Conservation (phyloP, 2,888 invertebrate genomes). For the Aethes cnicana region DNA sequence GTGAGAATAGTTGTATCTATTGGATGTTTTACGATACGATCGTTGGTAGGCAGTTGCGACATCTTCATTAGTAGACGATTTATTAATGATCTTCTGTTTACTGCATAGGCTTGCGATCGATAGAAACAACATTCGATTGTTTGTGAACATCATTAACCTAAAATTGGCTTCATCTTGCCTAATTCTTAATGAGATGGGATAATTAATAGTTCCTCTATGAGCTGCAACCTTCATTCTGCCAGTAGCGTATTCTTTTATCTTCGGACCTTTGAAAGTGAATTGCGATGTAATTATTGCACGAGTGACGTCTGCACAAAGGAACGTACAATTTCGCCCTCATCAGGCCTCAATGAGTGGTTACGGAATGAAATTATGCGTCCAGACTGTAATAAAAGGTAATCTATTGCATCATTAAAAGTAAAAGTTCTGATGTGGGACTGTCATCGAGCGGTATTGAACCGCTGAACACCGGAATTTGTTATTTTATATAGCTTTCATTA, state of each 20-base stretch:
- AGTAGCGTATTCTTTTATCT: constrained; percentile 39
- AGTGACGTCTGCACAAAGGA: constrained; percentile 54
- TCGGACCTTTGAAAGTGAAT: constrained; percentile 42
- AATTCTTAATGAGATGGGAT: constrained; percentile 55
- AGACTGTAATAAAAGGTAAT: constrained; percentile 46
- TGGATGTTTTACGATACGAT: constrained; percentile 1
- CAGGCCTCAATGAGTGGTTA: constrained; percentile 45
- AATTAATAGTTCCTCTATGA: constrained; percentile 54
- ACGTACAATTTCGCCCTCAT: constrained; percentile 60
- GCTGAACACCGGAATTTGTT: constrained; percentile 1
- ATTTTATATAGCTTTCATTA: constrained; percentile 13
- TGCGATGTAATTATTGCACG: constrained; percentile 46
- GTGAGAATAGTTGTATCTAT: constrained; percentile 18
- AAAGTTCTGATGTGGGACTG: constrained; percentile 46
- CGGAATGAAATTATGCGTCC: constrained; percentile 45
- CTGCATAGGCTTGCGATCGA: constrained; percentile 2
- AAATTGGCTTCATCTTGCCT: constrained; percentile 53
- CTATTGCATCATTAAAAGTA: constrained; percentile 50
- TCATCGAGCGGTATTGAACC: constrained; percentile 25
- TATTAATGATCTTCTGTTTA: constrained; percentile 6
- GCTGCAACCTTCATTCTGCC: constrained; percentile 42
- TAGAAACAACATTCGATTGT: constrained; percentile 36
- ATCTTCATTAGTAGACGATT: constrained; percentile 13
- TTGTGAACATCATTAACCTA: constrained; percentile 66
- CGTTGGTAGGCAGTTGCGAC: background rate